These are phyloP conservation scores for Saxicola maurus DNA, from an alignment of 2,797 vertebrate genomes.

Conservation along the genomic window DNA sequence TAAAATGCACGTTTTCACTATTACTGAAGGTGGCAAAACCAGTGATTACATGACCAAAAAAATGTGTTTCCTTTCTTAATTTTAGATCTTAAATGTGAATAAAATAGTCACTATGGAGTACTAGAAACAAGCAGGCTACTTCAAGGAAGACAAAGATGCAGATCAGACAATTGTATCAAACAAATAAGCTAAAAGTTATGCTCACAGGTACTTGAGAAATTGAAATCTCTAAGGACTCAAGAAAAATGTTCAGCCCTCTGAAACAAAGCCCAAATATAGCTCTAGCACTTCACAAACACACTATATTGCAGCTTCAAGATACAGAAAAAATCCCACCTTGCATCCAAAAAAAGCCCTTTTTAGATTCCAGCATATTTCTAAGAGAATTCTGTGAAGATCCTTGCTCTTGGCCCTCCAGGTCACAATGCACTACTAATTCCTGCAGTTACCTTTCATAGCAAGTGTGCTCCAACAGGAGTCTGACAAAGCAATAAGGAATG, in stretches of 20 bases:
- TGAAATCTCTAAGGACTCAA: background rate
- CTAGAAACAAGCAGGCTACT: background rate
- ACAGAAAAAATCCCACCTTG: background rate
- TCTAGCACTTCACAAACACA: background rate
- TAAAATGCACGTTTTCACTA: background rate
- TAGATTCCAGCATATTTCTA: background rate
- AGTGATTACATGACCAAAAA: background rate
- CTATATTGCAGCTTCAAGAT: background rate
- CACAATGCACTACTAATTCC: background rate
- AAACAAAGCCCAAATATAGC: background rate
- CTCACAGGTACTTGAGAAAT: background rate
- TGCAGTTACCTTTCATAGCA: background rate
- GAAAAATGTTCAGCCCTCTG: background rate
- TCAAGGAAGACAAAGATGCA: background rate
- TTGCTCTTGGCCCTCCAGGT: background rate
- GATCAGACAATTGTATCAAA: background rate
- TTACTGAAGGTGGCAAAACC: background rate
- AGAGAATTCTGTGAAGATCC: background rate
- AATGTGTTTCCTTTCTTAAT: background rate
- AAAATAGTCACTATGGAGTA: background rate
- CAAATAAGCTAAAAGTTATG: accelerated
- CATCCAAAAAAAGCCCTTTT: background rate
- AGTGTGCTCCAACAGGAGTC: background rate
- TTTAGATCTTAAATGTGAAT: background rate
- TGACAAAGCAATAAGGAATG: background rate